These are phyloP conservation scores for Heterocephalus glaber DNA, from an alignment of 2,113 vertebrate genomes.

Conservation along the genomic window DNA sequence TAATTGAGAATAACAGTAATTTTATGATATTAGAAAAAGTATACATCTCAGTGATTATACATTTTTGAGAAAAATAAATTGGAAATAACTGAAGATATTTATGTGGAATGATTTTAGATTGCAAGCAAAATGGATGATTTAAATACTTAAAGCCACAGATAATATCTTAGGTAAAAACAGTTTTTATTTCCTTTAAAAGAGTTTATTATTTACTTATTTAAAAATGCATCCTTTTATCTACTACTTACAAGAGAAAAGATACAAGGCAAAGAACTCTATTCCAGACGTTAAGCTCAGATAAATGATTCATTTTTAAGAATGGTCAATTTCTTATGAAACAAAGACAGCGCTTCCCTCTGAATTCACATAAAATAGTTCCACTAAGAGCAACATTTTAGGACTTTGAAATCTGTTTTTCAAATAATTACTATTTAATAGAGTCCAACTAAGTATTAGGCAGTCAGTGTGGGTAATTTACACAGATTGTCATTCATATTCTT, in stretches of 20 bases:
- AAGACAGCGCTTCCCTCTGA: background rate
- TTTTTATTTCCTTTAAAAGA: slow-evolving; percentile 22
- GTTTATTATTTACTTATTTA: background rate
- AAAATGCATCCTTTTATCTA: slow-evolving; percentile 3
- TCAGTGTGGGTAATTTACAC: background rate
- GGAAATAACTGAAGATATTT: slow-evolving; percentile 19
- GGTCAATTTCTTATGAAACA: slow-evolving; percentile 30
- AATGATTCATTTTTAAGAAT: background rate
- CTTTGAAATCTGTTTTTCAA: background rate
- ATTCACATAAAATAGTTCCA: slow-evolving; percentile 21
- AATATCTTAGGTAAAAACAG: background rate
- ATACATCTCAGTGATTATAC: background rate
- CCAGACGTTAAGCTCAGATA: background rate
- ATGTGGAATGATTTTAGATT: background rate
- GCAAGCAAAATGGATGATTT: background rate
- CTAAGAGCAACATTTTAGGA: background rate
- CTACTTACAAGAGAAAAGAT: background rate
- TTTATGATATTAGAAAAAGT: slow-evolving; percentile 17
- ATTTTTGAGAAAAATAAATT: slow-evolving; percentile 24
- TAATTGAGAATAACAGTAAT: slow-evolving; percentile 8
- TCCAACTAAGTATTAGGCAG: background rate
- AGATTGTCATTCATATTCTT: background rate
- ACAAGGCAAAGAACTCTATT: background rate
- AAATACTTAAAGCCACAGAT: background rate
- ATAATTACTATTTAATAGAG: background rate